Base-by-base conservation (phyloP, 2,113 vertebrate genomes). In the Embiotoca jacksoni region DNA sequence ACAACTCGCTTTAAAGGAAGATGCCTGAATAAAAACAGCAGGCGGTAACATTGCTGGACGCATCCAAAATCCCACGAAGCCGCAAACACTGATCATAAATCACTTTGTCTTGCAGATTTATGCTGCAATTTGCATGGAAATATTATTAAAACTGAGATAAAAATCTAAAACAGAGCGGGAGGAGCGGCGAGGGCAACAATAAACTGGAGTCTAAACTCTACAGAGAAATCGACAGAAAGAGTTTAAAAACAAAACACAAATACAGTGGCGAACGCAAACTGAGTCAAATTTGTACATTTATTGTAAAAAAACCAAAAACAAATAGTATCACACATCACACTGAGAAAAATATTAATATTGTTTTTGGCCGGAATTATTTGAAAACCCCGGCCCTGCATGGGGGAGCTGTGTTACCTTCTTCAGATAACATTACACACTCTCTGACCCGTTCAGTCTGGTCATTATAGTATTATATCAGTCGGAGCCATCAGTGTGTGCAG, bases 401-500 rank as follows among this genome's bases (percentile, higher is more conserved):
- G 52, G 41, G 4, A 5, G 1, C 23, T 46, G 2, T 50, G 64
- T 66, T 31, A 32, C 46, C 23, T 72, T 74, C 53, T 14, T 50
- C 30, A 36, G 59, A 44, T 63, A 61, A 55, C 36, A 9, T 15
- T 7, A 41, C 6, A 57, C 46, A 16, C 7, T 39, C 36, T 64
- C 44, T 73, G 73, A 32, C 62, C 59, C 23, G 0, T 64, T 68
- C 31, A 35, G 67, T 78, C 53, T 62, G 71, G 39, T 83, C 72
- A 78, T 86, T 72, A 72, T 23, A 15, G 52, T 70, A 64, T 75
- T 68, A 32, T 87, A 86, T 88, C 86, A 78, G 78, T 32, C 39
- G 41, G 59, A 89, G 72, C 46, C 87, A 75, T 92, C 87, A 76
- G 47, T 75, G 77, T 53, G 32, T 53, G 82, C 80, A 89, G 49